Evolutionary conservation across 2,113 vertebrate species (phyloP).

Genomic region (Edolisoma coerulescens): DNA sequence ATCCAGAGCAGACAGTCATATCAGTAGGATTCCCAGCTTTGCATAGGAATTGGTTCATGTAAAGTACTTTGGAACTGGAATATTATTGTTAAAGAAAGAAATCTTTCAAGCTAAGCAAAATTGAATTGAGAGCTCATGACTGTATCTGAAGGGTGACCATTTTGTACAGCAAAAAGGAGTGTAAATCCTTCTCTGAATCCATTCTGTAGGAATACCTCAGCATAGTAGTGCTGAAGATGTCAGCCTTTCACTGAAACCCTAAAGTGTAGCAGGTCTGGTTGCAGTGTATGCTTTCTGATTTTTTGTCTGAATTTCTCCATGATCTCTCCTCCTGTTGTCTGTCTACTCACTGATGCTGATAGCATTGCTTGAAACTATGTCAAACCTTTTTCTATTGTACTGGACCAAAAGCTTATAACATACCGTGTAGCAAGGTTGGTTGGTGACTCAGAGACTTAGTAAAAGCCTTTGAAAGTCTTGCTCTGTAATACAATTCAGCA

Average conservation of each 20-base stretch:
- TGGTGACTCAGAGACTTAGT: not conserved
- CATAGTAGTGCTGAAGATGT: not conserved
- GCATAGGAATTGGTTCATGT: not conserved
- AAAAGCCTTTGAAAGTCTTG: not conserved
- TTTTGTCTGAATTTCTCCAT: not conserved
- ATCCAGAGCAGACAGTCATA: not conserved
- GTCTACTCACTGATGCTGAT: not conserved
- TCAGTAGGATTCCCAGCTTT: not conserved
- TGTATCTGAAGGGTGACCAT: not conserved
- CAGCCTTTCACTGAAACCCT: not conserved
- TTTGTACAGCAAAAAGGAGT: not conserved
- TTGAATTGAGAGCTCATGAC: not conserved
- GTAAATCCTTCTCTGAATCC: not conserved
- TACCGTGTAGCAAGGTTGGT: not conserved
- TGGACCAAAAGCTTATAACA: not conserved
- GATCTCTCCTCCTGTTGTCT: not conserved
- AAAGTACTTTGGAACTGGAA: not conserved
- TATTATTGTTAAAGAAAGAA: not conserved
- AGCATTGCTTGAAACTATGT: not conserved
- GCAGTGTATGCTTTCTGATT: not conserved
- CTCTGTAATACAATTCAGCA: not conserved
- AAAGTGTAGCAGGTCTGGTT: not conserved
- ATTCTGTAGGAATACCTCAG: not conserved
- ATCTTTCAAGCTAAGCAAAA: not conserved
- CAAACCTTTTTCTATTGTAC: not conserved